These are phyloP conservation scores for Acanthoscelides obtectus DNA, from an alignment of 2,888 invertebrate species.

Conservation along the genomic window DNA sequence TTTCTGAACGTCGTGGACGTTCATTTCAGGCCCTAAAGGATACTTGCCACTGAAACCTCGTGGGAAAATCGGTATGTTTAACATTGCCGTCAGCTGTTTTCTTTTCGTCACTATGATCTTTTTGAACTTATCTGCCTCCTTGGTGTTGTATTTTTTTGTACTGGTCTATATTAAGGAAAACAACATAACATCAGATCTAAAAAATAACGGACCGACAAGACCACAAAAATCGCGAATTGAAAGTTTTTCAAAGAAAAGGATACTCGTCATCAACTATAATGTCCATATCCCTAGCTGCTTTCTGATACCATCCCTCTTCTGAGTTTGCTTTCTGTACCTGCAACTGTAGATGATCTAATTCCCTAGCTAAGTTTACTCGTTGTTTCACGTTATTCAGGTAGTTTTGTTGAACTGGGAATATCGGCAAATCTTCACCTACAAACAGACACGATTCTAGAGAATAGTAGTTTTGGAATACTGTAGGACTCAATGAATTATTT, in stretches of 20 bases:
- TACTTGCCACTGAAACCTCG: constrained; percentile 64
- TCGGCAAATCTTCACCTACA: constrained; percentile 74
- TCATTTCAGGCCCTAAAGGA: constrained; percentile 42
- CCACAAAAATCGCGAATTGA: not conserved
- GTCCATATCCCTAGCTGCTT: constrained; percentile 86
- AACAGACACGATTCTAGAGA: constrained; percentile 1
- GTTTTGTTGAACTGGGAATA: constrained; percentile 71
- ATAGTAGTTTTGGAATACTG: no score
- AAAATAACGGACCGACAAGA: not conserved
- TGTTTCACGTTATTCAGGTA: constrained; percentile 63
- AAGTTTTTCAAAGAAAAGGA: constrained; percentile 21
- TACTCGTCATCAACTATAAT: constrained; percentile 76
- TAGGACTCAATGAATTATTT: no score
- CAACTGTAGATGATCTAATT: constrained; percentile 74
- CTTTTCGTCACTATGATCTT: constrained; percentile 49
- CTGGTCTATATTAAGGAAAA: constrained; percentile 18
- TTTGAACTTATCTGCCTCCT: constrained; percentile 33
- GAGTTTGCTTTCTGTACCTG: constrained; percentile 58
- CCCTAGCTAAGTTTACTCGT: constrained; percentile 70
- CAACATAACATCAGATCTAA: not conserved
- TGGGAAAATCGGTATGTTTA: constrained; percentile 62
- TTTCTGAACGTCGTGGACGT: constrained; percentile 17
- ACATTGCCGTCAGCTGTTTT: constrained; percentile 51
- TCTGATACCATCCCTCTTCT: constrained; percentile 80
- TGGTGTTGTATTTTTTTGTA: constrained; percentile 30